Evolutionary conservation across 2,888 invertebrate species (phyloP), one percentile per base, ranked within the genome.

Genomic region (Yponomeuta sedellus): DNA sequence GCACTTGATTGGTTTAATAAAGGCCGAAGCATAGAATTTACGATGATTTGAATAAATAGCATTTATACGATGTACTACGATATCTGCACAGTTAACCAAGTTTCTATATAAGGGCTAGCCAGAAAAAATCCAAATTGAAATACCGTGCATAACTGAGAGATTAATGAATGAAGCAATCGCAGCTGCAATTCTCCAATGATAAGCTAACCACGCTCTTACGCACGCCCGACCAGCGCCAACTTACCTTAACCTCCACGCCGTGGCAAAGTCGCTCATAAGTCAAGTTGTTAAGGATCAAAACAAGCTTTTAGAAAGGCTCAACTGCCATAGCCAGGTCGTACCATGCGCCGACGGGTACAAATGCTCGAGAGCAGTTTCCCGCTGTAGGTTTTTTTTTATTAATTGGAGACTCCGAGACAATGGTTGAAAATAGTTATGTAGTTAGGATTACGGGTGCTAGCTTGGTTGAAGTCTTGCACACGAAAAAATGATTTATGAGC

Each of bases 291-390:
- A 56, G 52, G 22, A 52, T 20, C 20, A 28, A 64, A 52, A 52
- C 56, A 56, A 20, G 59, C 20, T 59, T 52, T 52, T 52, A 52
- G 44, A 62, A n/a, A 28, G 34, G 58, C 34, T 57, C 10, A 40
- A 44, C 16, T 52, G 61, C 12, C 16, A 4, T n/a, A 44, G 61
- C 28, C 28, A 11, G 61, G 58, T 22, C 58, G 88, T 88, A 79
- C 88, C 88, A 86, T 72, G 82, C 88, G 76, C 82, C 69, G 81
- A 71, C 75, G 74, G 83, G 78, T 76, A 80, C 78, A 73, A 72
- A 66, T 66, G 73, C 74, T 77, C 77, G 74, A 73, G 75, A 75
- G 77, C 64, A 39, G 64, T 64, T 73, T 75, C 74, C 73, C 74
- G 73, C 73, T 71, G 73, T 76, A 80, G 83, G 85, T 86, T 82